These are phyloP conservation scores for Eustalomyia histrio DNA, from an alignment of 2,888 invertebrate genomes.

Conservation along the genomic window DNA sequence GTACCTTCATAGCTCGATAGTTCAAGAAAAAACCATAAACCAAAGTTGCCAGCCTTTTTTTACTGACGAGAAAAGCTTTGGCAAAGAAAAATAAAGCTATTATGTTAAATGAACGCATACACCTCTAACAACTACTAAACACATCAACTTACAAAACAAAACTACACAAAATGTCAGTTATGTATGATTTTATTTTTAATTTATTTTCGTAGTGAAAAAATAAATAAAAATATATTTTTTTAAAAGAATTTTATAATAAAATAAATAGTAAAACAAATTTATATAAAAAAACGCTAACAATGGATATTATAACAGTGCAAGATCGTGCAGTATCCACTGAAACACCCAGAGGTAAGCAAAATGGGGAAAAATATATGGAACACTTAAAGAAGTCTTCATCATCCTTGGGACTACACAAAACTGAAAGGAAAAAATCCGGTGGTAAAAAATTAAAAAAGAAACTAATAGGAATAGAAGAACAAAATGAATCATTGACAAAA, in stretches of 20 bases:
- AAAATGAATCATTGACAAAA: conserved; percentile 72
- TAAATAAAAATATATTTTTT: conserved; percentile 40
- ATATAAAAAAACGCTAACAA: conserved; percentile 31
- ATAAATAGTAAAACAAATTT: conserved; percentile 6
- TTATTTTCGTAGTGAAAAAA: background rate
- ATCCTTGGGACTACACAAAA: conserved; percentile 51
- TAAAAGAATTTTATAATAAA: background rate
- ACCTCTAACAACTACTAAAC: too few species aligned
- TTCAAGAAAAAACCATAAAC: too few species aligned
- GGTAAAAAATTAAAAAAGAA: conserved; percentile 71
- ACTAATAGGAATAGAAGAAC: conserved; percentile 70
- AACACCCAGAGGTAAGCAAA: conserved; percentile 33
- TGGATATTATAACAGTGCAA: conserved; percentile 70
- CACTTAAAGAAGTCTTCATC: conserved; percentile 51
- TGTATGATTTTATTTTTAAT: conserved; percentile 28
- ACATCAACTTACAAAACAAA: background rate
- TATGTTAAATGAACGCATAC: too few species aligned
- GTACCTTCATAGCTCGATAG: too few species aligned
- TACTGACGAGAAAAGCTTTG: too few species aligned
- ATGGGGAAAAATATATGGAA: conserved; percentile 16
- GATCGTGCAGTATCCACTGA: conserved; percentile 65
- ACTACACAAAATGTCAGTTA: conserved; percentile 10
- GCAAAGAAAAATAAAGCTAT: too few species aligned
- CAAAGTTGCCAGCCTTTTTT: too few species aligned
- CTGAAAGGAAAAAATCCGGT: conserved; percentile 66